Evolutionary conservation across 2,113 vertebrate species (phyloP).

Genomic region (Nesoenas mayeri): DNA sequence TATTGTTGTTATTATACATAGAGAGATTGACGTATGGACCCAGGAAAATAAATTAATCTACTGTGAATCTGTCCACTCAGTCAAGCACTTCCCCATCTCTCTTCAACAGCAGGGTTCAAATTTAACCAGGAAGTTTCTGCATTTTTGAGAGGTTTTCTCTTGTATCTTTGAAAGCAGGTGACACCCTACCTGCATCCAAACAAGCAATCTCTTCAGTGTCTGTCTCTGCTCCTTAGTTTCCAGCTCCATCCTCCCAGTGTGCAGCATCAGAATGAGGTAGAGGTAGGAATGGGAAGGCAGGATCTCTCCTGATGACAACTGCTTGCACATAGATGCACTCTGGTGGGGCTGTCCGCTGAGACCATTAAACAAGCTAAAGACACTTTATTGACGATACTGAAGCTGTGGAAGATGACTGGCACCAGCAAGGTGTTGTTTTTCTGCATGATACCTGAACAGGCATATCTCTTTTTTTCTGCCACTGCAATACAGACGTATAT

Average conservation of each 20-base stretch:
- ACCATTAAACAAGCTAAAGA: not conserved
- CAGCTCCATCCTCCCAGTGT: fast-evolving
- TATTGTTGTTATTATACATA: not conserved
- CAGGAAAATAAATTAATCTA: not conserved
- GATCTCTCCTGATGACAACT: fast-evolving
- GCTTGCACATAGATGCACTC: not conserved
- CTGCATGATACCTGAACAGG: not conserved
- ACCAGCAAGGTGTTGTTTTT: not conserved
- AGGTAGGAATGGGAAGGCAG: not conserved
- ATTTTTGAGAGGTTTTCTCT: not conserved
- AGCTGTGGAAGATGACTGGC: not conserved
- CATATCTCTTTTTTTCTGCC: not conserved
- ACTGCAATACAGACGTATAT: not conserved
- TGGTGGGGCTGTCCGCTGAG: not conserved
- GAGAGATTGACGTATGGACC: not conserved
- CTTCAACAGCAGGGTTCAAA: not conserved
- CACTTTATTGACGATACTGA: not conserved
- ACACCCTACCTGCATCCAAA: not conserved
- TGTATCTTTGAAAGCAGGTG: not conserved
- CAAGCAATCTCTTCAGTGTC: not conserved
- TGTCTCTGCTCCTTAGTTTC: not conserved
- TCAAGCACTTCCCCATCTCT: not conserved
- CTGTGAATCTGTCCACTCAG: not conserved
- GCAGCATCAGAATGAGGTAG: not conserved
- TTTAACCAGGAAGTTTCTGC: not conserved